Evolutionary conservation across 2,888 invertebrate genomes (phyloP), one percentile per base, ranked within the genome.

Genomic region (Brenthis ino): DNA sequence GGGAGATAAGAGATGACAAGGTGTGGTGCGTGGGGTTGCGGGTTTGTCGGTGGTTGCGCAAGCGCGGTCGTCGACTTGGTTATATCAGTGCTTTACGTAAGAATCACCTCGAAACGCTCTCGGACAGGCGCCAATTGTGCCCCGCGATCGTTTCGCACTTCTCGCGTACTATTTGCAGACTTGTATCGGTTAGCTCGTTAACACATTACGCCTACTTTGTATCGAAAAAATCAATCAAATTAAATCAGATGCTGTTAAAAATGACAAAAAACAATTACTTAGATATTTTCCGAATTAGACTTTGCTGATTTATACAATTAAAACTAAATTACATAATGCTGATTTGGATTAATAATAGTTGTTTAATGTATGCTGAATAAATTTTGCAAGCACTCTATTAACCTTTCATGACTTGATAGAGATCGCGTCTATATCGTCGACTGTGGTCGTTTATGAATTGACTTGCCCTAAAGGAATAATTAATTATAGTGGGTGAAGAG

Each of bases 71-170:
- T 89, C 91, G 92, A 92, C 92, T 91, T 85, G 89, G 87, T 93
- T 93, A 93, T 93, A 91, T 93, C 93, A 92, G 90, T 82, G 80
- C 82, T 82, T 93, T 93, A 91, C 92, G 91, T 93, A 92, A 93
- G 83, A 85, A 83, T 87, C 88, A 87, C 88, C 89, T 91, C 90
- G 91, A 89, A 88, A 88, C 85, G 88, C 82, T 88, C 88, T 86
- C 87, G 83, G 85, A 81, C 88, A 84, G 83, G 83, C 86, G 84
- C 85, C 88, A 85, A 82, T 86, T 87, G 87, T 87, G 85, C 82
- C 82, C 85, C 86, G 86, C 77, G 85, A 85, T 82, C 85, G 82
- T 87, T 91, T 91, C 86, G 88, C 91, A 91, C 91, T 88, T 89
- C 85, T 82, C 83, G 84, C 83, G 84, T 80, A 85, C 88, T 89